Evolutionary conservation across 2,113 vertebrate species (phyloP).

Genomic region (Hyaena hyaena): DNA sequence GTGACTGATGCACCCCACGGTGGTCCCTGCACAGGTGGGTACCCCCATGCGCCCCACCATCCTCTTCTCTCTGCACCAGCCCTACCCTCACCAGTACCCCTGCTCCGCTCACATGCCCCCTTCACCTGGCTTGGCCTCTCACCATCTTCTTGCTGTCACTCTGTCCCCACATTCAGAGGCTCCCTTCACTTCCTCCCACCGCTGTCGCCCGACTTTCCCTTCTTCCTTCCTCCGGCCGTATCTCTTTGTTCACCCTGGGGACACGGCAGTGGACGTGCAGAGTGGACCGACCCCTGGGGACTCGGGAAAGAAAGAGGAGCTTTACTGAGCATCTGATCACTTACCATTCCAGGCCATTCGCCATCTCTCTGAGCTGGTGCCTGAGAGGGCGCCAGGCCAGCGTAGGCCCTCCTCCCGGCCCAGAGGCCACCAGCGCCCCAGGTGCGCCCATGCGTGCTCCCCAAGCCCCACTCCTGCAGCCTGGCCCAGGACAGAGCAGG

Average conservation of each 20-base stretch:
- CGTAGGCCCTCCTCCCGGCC: rapidly evolving
- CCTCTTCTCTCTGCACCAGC: neutral
- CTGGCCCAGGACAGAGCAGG: too few relatives aligned
- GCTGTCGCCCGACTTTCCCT: neutral
- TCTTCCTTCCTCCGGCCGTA: neutral
- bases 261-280: rapidly evolving
- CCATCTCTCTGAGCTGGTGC: neutral
- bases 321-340: neutral
- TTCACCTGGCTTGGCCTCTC: rapidly evolving
- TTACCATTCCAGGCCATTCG: neutral
- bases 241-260: neutral
- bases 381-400: rapidly evolving
- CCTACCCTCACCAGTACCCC: too few relatives aligned
- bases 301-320: neutral
- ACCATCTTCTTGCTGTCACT: neutral
- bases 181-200: neutral
- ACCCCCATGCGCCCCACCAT: rapidly evolving
- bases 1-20: rapidly evolving
- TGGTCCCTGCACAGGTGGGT: too few relatives aligned
- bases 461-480: neutral
- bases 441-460: rapidly evolving
- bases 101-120: rapidly evolving
- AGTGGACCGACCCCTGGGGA: rapidly evolving
- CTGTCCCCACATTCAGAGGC: neutral
- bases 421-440: too few relatives aligned